Evolutionary conservation across 2,797 vertebrate species (phyloP).

Genomic region (Yasuhikotakia modesta): DNA sequence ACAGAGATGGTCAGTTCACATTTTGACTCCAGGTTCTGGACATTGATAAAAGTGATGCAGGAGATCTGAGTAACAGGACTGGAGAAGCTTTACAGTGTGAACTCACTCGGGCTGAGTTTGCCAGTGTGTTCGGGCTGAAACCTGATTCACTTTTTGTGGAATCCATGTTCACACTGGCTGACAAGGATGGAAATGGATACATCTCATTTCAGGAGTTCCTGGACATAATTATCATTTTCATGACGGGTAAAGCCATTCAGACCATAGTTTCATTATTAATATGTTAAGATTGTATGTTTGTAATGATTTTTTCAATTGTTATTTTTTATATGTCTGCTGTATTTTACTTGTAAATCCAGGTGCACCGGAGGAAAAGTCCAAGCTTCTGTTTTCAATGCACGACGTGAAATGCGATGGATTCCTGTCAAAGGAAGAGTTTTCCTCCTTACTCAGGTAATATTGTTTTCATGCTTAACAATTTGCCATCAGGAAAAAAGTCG

Average conservation of each 20-base stretch:
- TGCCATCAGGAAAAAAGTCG: not conserved
- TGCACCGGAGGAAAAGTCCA: conserved; percentile 90
- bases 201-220: conserved; percentile 95
- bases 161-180: conserved; percentile 94
- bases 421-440: conserved; percentile 89
- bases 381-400: conserved; percentile 91
- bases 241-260: conserved; percentile 78
- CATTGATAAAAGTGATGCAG: conserved; percentile 82
- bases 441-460: conserved; percentile 88
- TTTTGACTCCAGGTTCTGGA: conserved; percentile 82
- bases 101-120: conserved; percentile 89
- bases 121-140: conserved; percentile 88
- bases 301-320: not conserved
- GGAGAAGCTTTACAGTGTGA: conserved; percentile 88
- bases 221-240: conserved; percentile 92
- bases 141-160: conserved; percentile 89
- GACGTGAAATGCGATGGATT: conserved; percentile 86
- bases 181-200: conserved; percentile 95
- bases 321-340: not conserved
- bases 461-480: conserved; percentile 2
- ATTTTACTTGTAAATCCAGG: conserved; percentile 70
- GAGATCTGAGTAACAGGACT: conserved; percentile 80
- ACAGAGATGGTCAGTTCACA: not conserved
- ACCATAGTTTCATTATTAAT: not conserved
- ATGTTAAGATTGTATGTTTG: not conserved